Percentiles rank a stretch among this genome's conserved stretches.
Conservation (phyloP, 2,888 invertebrate genomes). For the Apamea sordens region DNA sequence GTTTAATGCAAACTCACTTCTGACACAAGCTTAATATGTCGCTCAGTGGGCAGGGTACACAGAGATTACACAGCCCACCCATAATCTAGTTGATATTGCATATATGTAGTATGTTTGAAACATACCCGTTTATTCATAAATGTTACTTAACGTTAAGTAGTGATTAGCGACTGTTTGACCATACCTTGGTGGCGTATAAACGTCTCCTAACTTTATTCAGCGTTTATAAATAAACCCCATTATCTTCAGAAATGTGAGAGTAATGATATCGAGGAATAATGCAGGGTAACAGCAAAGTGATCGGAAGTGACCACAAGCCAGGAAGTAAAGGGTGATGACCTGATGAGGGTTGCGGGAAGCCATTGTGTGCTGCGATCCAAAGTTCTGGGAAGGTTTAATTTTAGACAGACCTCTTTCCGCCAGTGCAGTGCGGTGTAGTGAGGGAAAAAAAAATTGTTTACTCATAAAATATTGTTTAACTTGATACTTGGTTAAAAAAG, state of each 20-base stretch:
- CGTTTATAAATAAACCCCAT: neutral
- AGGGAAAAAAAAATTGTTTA: neutral
- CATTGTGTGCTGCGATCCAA: slow-evolving; percentile 19
- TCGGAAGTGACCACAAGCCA: slow-evolving; percentile 25
- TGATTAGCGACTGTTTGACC: no score
- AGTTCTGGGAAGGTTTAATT: slow-evolving; percentile 19
- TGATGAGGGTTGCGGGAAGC: slow-evolving; percentile 18
- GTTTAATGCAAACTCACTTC: no score
- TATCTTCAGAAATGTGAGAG: neutral
- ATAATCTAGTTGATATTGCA: neutral
- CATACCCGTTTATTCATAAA: neutral
- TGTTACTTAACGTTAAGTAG: neutral
- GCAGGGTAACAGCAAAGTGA: neutral
- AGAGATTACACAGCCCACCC: no score
- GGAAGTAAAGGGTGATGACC: slow-evolving; percentile 22
- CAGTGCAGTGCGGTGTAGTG: neutral
- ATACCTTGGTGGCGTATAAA: no score
- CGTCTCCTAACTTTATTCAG: no score
- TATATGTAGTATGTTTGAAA: neutral
- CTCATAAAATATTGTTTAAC: neutral
- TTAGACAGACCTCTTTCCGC: slow-evolving; percentile 16
- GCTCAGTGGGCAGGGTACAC: no score
- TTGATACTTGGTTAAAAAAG: neutral
- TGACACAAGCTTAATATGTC: no score
- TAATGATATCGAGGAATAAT: slow-evolving; percentile 8